Evolutionary conservation across 2,888 invertebrate species (phyloP), one percentile per base, ranked within the genome.

Genomic region (Blera fallax): DNA sequence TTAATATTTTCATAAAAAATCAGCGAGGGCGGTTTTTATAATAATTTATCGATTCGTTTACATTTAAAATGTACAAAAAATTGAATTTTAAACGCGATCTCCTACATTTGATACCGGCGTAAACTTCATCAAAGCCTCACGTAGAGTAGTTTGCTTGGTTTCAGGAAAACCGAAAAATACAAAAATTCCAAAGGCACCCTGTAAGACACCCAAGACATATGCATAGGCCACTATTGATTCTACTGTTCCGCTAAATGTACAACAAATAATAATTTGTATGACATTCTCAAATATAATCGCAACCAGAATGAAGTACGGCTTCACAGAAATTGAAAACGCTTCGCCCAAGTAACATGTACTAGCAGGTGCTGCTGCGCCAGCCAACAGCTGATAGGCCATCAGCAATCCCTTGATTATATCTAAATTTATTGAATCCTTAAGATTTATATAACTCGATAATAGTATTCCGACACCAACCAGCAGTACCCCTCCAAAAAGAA

Each of bases 281-380:
- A 89, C 14, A 18, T 90, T 90, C 60, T 91, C 90, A 0, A 90
- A 18, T 24, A 89, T 80, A 14, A 91, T 83, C 40, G 88, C 87
- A 43, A 89, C 34, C 0, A 77, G 88, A 40, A 90, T 89, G 3
- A 89, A 83, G 16, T 77, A 88, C 2, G 89, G 88, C 56, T 91
- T 91, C 0, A 88, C 87, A 0, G 87, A 83, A 83, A 90, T 58
- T 0, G 90, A 89, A n/a, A 90, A 91, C 1, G 90, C 91, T 74
- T 91, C 91, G 1, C 90, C 89, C 82, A 91, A 58, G 43, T 89
- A 91, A 2, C 81, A 83, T 0, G 91, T 81, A 1, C 89, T 89
- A 32, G 87, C 87, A 37, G 89, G 87, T 1, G 88, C 87, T 40
- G 77, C 89, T 4, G 90, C n/a, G 0, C 90, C 90, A 5, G 89